Evolutionary conservation across 2,888 invertebrate species (phyloP), one percentile per base, ranked within the genome.

Genomic region (Neocrepidodera transversa): DNA sequence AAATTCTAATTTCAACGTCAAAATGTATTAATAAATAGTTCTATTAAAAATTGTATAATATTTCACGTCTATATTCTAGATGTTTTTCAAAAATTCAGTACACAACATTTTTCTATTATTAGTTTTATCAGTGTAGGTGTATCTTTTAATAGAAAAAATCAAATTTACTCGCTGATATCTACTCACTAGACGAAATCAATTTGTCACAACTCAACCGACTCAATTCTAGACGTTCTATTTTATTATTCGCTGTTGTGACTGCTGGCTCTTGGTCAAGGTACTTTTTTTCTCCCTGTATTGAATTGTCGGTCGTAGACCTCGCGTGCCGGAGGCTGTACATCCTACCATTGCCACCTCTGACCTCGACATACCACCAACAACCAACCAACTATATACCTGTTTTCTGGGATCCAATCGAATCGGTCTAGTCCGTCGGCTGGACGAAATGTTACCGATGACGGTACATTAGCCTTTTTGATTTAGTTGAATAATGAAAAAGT

Each of bases 301-400:
- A 54, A 62, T 68, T 69, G 63, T 71, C 72, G 78, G 78, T 78
- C 77, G 75, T 74, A 71, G 77, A 78, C 78, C 78, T 72, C 72
- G 65, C 70, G 71, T 43, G 28, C 75, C 74, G 67, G 68, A 70
- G 75, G 68, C 77, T 74, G 77, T 75, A 74, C 77, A 68, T 65
- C 78, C 77, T 78, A 76, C 74, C 74, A 76, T 74, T 73, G 74
- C 66, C 68, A 71, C 79, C 79, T 79, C 74, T 79, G 78, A 79
- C 79, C 79, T 78, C 78, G 79, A 68, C 78, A 78, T 78, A 77
- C 78, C 78, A 72, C 66, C 72, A 70, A 75, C 78, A 18, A 40
- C 28, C 77, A 71, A 65, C 72, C 68, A 66, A 61, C 65, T 50
- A 50, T 43, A 70, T 77, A 76, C 76, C 75, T 76, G 76, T 76